These are phyloP conservation scores for Epistrophella euchroma DNA, from an alignment of 2,888 invertebrate species.

Conservation along the genomic window DNA sequence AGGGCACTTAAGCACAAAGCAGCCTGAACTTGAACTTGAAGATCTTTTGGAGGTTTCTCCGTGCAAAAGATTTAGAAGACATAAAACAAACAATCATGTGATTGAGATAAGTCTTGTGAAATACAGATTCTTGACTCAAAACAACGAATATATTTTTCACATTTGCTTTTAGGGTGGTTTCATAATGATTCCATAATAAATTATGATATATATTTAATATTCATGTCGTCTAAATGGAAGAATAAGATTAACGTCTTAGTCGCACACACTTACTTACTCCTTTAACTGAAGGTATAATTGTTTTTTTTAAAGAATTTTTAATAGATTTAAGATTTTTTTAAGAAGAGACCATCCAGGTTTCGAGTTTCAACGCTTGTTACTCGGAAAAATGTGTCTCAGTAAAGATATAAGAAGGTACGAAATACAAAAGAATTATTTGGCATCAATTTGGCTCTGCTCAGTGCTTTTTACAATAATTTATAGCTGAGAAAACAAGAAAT, in stretches of 20 bases:
- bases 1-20: neutral
- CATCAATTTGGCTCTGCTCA: too few species aligned
- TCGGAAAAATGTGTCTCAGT: too few species aligned
- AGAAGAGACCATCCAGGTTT: too few species aligned
- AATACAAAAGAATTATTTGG: too few species aligned
- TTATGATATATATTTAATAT: neutral
- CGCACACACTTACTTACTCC: neutral
- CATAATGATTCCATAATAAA: neutral
- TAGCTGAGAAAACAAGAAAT: too few species aligned
- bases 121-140: neutral
- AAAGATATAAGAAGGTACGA: too few species aligned
- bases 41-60: conserved; percentile 13
- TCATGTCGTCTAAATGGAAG: neutral
- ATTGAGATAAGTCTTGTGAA: neutral
- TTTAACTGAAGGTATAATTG: too few species aligned
- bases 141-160: neutral
- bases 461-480: too few species aligned
- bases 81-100: conserved; percentile 4
- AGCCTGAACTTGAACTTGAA: conserved; percentile 66
- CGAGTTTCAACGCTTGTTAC: too few species aligned
- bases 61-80: neutral
- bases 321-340: too few species aligned
- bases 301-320: too few species aligned
- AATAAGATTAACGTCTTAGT: neutral
- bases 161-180: neutral